Evolutionary conservation across 2,888 invertebrate species (phyloP).

Genomic region (Dioctria linearis): DNA sequence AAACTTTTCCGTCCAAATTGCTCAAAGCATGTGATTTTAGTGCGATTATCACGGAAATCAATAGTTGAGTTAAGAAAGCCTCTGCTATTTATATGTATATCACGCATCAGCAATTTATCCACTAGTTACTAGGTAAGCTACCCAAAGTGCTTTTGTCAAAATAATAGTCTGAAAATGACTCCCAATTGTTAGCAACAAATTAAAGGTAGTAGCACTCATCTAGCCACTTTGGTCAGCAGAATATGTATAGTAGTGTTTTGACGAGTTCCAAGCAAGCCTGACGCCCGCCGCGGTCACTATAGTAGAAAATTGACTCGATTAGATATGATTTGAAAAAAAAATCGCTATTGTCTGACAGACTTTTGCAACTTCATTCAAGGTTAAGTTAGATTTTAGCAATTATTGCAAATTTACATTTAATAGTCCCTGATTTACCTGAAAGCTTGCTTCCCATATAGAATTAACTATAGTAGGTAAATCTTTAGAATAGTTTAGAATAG

Average conservation of each 20-base stretch:
- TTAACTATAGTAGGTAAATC: background rate
- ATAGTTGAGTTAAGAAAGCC: slow-evolving; percentile 19
- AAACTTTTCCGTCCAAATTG: slow-evolving; percentile 26
- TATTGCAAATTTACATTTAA: slow-evolving; percentile 36
- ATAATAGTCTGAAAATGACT: background rate
- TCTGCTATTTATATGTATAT: background rate
- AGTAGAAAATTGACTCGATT: background rate
- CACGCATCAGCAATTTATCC: too few relatives aligned
- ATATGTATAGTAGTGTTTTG: background rate
- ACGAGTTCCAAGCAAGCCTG: background rate
- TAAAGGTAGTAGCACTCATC: background rate
- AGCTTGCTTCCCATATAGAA: slow-evolving; percentile 18
- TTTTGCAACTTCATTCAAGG: slow-evolving; percentile 8
- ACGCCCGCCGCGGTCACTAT: background rate
- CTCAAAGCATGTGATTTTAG: slow-evolving; percentile 35
- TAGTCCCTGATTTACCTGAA: slow-evolving; percentile 23
- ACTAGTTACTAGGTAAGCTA: background rate
- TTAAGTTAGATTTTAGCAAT: slow-evolving; percentile 17
- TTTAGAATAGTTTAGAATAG: background rate
- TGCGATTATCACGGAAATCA: slow-evolving; percentile 39
- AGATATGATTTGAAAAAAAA: background rate
- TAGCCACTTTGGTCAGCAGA: background rate
- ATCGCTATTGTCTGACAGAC: slow-evolving; percentile 1
- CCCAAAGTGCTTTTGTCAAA: slow-evolving; percentile 14
- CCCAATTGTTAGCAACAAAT: background rate